Percentiles rank a stretch among this genome's conserved stretches.
phyloP scores from a whole-genome alignment of 2,888 invertebrate species.

The Melanostoma scalare region DNA sequence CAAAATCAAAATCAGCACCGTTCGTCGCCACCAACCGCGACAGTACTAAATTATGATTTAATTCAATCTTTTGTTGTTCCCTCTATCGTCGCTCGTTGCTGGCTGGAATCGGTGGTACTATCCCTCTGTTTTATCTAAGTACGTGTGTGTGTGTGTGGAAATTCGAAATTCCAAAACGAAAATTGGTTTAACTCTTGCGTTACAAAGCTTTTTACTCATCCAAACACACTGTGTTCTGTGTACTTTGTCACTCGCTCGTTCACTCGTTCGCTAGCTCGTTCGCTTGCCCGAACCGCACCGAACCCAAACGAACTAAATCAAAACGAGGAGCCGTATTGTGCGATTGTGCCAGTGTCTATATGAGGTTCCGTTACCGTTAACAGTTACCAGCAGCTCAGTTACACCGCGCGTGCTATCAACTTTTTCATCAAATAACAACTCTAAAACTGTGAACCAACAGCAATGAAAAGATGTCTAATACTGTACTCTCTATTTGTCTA shows the following conservation, averaged over 20 bases:
- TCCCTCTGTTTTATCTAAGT: too few species aligned
- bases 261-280: background rate
- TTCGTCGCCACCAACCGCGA: conserved; percentile 55
- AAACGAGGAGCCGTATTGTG: too few species aligned
- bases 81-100: background rate
- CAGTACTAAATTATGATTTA: conserved; percentile 59
- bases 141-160: conserved; percentile 5
- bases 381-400: conserved; percentile 28
- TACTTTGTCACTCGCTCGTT: background rate
- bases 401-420: conserved; percentile 45
- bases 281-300: background rate
- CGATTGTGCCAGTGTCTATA: too few species aligned
- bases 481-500: conserved; percentile 72
- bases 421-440: conserved; percentile 55
- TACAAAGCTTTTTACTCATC: conserved; percentile 37
- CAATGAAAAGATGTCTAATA: conserved; percentile 66
- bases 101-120: too few species aligned
- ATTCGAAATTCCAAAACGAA: conserved; percentile 38
- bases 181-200: conserved; percentile 52
- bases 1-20: conserved; percentile 2
- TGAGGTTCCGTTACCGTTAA: conserved; percentile 3
- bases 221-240: conserved; percentile 8
- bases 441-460: conserved; percentile 56
- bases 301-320: background rate
- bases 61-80: conserved; percentile 58